A percentile compares a stretch with the other conserved stretches of the same genome.
These are phyloP conservation scores for Pteropus alecto DNA, from an alignment of 2,113 vertebrate genomes.

Conservation along the genomic window DNA sequence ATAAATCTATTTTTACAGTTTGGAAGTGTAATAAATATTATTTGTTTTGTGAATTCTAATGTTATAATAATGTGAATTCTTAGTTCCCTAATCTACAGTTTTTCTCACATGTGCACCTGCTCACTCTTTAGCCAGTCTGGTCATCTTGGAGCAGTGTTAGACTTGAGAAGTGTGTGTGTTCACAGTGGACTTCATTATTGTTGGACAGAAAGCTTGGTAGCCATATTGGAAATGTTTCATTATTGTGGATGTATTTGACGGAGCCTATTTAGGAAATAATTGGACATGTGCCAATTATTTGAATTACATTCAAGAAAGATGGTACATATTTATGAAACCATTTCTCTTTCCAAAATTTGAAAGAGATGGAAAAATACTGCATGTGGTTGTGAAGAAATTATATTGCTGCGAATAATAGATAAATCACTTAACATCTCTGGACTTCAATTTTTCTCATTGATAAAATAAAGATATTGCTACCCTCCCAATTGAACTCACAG, in stretches of 20 bases:
- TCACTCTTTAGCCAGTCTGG: not conserved
- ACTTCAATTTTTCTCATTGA: slow-evolving; percentile 16
- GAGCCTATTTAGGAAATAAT: not conserved
- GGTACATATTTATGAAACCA: not conserved
- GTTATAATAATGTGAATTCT: not conserved
- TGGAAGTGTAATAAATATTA: not conserved
- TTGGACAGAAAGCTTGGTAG: not conserved
- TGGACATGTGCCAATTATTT: not conserved
- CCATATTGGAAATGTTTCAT: not conserved
- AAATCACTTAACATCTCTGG: not conserved
- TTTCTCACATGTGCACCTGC: not conserved
- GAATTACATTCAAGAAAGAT: not conserved
- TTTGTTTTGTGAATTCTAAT: slow-evolving; percentile 14
- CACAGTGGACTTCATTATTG: not conserved
- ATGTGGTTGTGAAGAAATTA: not conserved
- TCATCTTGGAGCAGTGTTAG: not conserved
- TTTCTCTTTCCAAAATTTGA: slow-evolving; percentile 26
- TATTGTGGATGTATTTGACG: not conserved
- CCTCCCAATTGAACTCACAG: not conserved
- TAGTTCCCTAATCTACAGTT: not conserved
- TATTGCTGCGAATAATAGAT: not conserved
- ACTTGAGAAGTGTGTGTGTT: not conserved
- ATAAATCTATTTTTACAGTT: not conserved
- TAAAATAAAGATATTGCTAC: not conserved
- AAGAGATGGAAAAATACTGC: not conserved